Evolutionary conservation across 2,888 invertebrate species (phyloP), one percentile per base, ranked within the genome.

Genomic region (Clistopyga incitator): DNA sequence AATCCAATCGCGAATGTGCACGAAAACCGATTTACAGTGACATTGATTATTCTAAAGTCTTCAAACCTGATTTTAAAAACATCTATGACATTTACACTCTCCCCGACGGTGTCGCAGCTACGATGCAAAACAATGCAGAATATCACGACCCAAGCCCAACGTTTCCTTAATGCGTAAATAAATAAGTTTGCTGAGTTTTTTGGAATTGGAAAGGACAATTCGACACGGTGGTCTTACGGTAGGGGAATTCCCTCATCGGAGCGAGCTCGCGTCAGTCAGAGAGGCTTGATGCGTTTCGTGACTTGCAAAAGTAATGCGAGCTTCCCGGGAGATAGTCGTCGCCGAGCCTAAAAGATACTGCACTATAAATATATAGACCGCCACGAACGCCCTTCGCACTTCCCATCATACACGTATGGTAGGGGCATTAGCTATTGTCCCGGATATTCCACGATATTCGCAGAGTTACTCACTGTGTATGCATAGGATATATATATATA

Each of bases 241-340:
- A 15, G 45, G 67, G 71, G 78, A 72, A 74, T 74, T 71, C 15
- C 47, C 64, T 68, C 64, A 38, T 74, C 70, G 70, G 25, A 50
- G 42, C 10, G 59, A 38, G 29, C 59, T 70, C 74, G 6, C 29
- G 74, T 20, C 68, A 70, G 38, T 65, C 34, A 38, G 25, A 72
- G 25, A 42, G 42, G 34, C 68, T 61, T 47, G 77, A 77, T 77
- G 42, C 84, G 75, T 81, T 84, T 72, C 78, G 84, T 84, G 84
- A 84, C 81, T 81, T 71, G 84, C 71, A 78, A 75, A 68, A 71
- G 74, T 78, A 78, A 84, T 81, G 75, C 65, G 52, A 84, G 75
- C 78, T 78, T 70, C 50, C 34, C 29, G 54, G 10, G 45, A 20
- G 47, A 47, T 47, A 45, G 45, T 67, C 38, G 18, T 38, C 15